Evolutionary conservation across 2,888 invertebrate genomes (phyloP).

Genomic region (Cremastinae sp.): DNA sequence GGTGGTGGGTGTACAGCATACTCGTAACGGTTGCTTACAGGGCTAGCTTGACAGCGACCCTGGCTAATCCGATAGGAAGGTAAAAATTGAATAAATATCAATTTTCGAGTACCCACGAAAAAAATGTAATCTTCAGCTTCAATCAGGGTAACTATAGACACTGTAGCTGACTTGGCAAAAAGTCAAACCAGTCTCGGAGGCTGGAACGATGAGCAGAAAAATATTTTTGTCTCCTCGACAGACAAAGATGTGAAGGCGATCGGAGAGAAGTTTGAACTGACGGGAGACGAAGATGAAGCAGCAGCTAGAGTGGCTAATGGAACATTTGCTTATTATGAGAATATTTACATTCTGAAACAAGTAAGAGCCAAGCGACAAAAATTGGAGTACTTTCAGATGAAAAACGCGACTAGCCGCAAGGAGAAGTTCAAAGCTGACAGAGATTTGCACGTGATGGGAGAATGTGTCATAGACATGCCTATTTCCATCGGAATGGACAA

Average conservation of each 20-base stretch:
- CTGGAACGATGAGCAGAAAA: conserved; percentile 87
- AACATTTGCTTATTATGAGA: conserved; percentile 90
- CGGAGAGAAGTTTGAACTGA: conserved; percentile 85
- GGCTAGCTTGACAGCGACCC: conserved; percentile 92
- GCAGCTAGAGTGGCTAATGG: conserved; percentile 87
- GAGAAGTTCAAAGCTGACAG: conserved; percentile 75
- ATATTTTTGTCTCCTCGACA: conserved; percentile 86
- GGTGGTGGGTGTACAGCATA: conserved; percentile 93
- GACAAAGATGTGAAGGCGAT: conserved; percentile 87
- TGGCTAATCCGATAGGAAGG: conserved; percentile 89
- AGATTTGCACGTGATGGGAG: conserved; percentile 90
- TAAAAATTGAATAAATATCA: conserved; percentile 69
- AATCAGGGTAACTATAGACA: conserved; percentile 89
- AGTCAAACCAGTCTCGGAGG: conserved; percentile 87
- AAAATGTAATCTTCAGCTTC: conserved; percentile 6
- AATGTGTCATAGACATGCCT: conserved; percentile 91
- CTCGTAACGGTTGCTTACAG: conserved; percentile 90
- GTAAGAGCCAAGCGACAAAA: conserved; percentile 84
- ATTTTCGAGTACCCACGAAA: not conserved
- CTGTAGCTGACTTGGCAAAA: conserved; percentile 85
- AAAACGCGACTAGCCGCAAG: conserved; percentile 65
- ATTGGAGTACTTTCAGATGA: conserved; percentile 72
- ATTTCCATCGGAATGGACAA: conserved; percentile 91
- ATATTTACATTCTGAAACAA: conserved; percentile 86
- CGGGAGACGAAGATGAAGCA: conserved; percentile 84